Base-by-base conservation (phyloP, 2,888 invertebrate genomes). In the Hanleya hanleyi region DNA sequence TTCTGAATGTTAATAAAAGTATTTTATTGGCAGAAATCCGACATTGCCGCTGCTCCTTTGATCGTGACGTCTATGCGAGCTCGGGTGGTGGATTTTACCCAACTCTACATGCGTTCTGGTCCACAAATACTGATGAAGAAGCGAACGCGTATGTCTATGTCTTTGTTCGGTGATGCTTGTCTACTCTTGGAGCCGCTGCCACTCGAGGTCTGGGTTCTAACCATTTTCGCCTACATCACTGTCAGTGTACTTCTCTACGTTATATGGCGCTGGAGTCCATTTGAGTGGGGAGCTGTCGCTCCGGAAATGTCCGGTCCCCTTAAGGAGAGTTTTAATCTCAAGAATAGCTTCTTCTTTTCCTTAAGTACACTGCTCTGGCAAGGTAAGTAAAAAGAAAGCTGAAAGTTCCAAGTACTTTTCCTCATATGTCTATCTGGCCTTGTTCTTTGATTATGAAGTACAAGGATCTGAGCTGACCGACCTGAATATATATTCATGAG, bases 291-390 rank as follows among this genome's bases (percentile, higher is more conserved):
- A 22, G 29, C 22, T 32, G 4, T 57, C 12, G 4, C 57, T 29
- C 41, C 41, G 9, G 18, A 41, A 18, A 29, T 32, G 2, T 22
- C 18, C 15, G 26, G 29, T 15, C 26, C 22, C 29, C 22, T 57
- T 32, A 57, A 26, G 29, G 78, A 78, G 49, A 77, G 80, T 1
- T 62, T 80, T n/a, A 81, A 74, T 3, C 47, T 80, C 1, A 6
- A 70, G n/a, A 82, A 82, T 69, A 79, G 78, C 37, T 72, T 82
- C 7, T 73, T 79, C 15, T 82, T 77, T 37, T 50, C 70, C 18
- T 79, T 79, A 64, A 78, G 77, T 35, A 72, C 79, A 0, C 57
- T 82, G 9, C 65, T 72, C 32, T 79, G 78, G 73, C 82, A 82
- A 74, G 78, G 82, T 82, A 69, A 57, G n/a, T n/a, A n/a, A n/a